A percentile compares a stretch with the other conserved stretches of the same genome.
Evolutionary conservation across 2,113 vertebrate genomes (phyloP).

Genomic region (Corythornis cristatus): DNA sequence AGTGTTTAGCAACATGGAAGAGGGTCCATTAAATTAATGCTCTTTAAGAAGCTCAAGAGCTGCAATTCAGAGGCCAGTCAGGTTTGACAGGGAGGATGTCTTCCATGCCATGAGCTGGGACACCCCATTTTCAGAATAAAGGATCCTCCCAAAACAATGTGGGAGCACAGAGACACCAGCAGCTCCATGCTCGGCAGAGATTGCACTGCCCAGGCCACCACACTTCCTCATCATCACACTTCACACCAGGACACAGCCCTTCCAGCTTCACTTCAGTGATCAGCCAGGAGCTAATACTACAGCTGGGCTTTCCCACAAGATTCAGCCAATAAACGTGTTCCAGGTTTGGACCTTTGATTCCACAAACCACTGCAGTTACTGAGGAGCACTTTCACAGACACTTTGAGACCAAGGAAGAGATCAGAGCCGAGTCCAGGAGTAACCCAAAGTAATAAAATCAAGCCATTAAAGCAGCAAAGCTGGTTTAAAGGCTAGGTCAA

Average conservation of each 20-base stretch:
- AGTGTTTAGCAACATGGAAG: fast-evolving
- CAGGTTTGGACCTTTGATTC: not conserved
- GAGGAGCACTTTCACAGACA: not conserved
- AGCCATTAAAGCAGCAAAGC: not conserved
- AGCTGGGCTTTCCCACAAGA: not conserved
- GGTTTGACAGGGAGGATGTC: not conserved
- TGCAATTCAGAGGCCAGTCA: fast-evolving
- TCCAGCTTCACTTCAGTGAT: not conserved
- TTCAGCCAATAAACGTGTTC: not conserved
- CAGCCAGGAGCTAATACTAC: not conserved
- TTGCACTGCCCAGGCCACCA: not conserved
- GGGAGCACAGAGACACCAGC: not conserved
- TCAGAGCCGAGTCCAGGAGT: not conserved
- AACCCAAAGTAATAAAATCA: not conserved
- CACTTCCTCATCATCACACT: fast-evolving
- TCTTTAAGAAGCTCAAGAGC: not conserved
- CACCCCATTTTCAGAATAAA: not conserved
- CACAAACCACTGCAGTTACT: fast-evolving
- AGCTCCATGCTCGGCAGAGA: not conserved
- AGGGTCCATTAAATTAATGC: not conserved
- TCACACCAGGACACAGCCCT: fast-evolving
- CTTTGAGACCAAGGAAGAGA: not conserved
- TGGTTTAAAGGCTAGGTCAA: not conserved
- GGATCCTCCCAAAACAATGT: fast-evolving
- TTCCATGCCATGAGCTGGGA: not conserved